Percentiles rank a stretch among this genome's conserved stretches.
Evolutionary conservation across 2,797 vertebrate species (phyloP).

Genomic region (Hapalemur alaotrensis): DNA sequence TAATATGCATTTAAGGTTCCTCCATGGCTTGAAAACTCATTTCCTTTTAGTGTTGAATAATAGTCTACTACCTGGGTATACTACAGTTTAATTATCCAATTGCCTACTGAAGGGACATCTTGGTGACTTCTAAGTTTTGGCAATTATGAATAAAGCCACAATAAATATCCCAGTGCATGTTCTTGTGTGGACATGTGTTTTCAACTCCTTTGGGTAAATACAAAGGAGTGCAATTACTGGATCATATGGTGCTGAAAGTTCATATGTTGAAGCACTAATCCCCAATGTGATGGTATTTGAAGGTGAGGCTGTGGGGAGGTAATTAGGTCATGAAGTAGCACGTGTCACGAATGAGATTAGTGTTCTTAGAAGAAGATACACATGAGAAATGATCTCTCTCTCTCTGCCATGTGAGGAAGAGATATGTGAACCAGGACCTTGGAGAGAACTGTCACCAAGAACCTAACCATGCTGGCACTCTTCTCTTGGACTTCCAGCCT

Average conservation of each 20-base stretch:
- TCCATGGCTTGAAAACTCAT: background rate
- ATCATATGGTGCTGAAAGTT: background rate
- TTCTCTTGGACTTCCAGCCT: background rate
- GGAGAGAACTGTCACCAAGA: background rate
- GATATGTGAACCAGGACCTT: background rate
- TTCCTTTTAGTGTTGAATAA: background rate
- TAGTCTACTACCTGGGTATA: background rate
- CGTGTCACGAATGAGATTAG: background rate
- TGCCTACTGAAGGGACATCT: background rate
- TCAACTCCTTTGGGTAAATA: background rate
- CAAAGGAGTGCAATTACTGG: background rate
- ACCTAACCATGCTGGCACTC: background rate
- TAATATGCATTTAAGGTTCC: background rate
- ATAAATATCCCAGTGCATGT: background rate
- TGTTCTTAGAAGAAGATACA: background rate
- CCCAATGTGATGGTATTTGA: background rate
- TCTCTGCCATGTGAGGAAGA: background rate
- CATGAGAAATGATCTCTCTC: background rate
- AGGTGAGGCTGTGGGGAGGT: background rate
- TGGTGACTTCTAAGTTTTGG: background rate
- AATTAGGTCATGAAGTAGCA: background rate
- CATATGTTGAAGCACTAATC: background rate
- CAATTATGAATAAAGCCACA: background rate
- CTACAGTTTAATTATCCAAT: background rate
- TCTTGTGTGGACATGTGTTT: background rate